Evolutionary conservation across 2,888 invertebrate genomes (phyloP).

Genomic region (Rugalucina vietnamica): DNA sequence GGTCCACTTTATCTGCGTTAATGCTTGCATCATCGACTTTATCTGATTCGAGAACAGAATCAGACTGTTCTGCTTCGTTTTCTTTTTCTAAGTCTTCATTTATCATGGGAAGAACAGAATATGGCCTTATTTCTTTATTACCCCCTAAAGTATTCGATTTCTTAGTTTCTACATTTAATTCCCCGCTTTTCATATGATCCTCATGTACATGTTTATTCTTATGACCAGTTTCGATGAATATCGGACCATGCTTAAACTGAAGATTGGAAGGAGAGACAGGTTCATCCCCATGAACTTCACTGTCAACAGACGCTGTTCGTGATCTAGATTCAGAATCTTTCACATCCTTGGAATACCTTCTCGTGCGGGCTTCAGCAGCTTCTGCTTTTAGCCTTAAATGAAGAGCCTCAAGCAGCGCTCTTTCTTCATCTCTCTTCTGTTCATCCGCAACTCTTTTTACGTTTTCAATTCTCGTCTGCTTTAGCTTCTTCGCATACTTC

Average conservation of each 20-base stretch:
- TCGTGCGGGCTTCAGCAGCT: constrained; percentile 47
- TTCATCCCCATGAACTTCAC: constrained; percentile 15
- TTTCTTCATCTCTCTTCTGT: constrained; percentile 39
- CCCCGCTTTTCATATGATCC: neutral
- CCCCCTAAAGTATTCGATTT: constrained; percentile 4
- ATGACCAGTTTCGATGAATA: constrained; percentile 47
- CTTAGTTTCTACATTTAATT: neutral
- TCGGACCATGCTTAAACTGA: constrained; percentile 35
- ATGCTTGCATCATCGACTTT: no score
- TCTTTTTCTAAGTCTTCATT: constrained; percentile 62
- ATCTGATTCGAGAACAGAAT: neutral
- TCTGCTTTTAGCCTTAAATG: constrained; percentile 56
- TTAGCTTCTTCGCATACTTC: constrained; percentile 64
- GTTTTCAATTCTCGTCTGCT: constrained; percentile 58
- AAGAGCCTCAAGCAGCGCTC: constrained; percentile 53
- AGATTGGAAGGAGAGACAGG: constrained; percentile 34
- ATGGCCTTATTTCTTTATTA: constrained; percentile 24
- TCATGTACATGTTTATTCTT: constrained; percentile 8
- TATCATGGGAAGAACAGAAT: constrained; percentile 62
- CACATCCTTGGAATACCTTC: constrained; percentile 33
- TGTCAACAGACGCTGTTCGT: neutral
- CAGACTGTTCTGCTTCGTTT: constrained; percentile 16
- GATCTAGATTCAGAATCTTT: constrained; percentile 1
- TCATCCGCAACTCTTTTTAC: constrained; percentile 57
- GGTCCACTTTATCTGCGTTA: no score